These are phyloP conservation scores for Myiothlypis chrysogaster DNA, from an alignment of 2,797 vertebrate genomes.

Conservation along the genomic window DNA sequence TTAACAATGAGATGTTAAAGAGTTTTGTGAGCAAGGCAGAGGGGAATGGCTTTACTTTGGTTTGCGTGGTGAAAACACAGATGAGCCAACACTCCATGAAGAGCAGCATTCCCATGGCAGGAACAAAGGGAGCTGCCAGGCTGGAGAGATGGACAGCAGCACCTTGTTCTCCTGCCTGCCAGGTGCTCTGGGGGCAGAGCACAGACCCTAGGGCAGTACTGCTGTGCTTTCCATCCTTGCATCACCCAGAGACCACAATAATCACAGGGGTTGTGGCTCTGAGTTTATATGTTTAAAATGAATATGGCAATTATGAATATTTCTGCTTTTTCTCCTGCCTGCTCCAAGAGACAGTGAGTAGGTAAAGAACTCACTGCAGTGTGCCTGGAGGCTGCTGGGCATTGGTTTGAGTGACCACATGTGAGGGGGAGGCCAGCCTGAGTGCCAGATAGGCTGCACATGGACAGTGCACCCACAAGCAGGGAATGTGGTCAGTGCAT, in stretches of 20 bases:
- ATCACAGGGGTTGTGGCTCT: not conserved
- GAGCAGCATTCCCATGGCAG: not conserved
- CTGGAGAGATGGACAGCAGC: not conserved
- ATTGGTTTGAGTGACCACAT: not conserved
- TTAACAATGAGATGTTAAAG: not conserved
- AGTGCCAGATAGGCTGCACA: not conserved
- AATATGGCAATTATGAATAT: not conserved
- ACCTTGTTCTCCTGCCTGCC: not conserved
- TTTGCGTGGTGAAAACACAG: not conserved
- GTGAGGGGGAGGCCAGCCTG: not conserved
- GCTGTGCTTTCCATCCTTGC: not conserved
- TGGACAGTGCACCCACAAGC: not conserved
- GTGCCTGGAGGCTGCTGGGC: not conserved
- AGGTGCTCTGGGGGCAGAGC: not conserved
- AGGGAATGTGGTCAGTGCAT: not conserved
- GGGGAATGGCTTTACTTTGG: not conserved
- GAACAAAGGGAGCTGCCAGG: slow-evolving; percentile 22
- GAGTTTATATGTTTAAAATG: not conserved
- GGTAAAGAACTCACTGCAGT: not conserved
- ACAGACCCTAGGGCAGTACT: not conserved
- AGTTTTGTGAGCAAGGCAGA: not conserved
- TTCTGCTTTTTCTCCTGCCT: not conserved
- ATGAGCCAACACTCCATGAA: not conserved
- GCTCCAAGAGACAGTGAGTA: not conserved
- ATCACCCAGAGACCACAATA: not conserved